phyloP scores from a whole-genome alignment of 35 echinoderm and acorn worm species.

The Lytechinus pictus region DNA sequence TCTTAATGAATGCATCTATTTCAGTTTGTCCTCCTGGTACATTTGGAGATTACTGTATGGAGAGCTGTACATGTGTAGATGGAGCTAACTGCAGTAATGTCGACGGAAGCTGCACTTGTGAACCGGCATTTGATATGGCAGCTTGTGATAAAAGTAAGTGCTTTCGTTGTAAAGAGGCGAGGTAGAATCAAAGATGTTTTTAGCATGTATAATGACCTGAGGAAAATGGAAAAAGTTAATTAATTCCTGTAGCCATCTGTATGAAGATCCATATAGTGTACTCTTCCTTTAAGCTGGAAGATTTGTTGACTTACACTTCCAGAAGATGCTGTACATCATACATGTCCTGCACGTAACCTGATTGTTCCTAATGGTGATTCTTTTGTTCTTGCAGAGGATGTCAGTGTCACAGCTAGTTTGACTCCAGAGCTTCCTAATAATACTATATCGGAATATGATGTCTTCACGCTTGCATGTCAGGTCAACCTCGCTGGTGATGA shows the following conservation, averaged over 20 bases:
- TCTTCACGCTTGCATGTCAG: neutral
- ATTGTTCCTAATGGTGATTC: no score
- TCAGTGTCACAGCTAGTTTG: neutral
- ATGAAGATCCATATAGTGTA: no score
- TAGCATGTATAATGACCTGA: no score
- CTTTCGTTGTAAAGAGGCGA: neutral
- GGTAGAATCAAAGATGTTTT: neutral
- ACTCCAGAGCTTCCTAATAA: neutral
- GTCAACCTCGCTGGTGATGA: neutral
- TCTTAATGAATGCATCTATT: neutral
- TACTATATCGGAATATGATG: neutral
- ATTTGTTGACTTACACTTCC: no score
- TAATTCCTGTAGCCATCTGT: no score
- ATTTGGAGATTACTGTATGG: neutral
- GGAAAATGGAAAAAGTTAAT: no score
- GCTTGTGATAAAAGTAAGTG: neutral
- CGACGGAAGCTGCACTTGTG: neutral
- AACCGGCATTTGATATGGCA: neutral
- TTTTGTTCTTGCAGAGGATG: neutral
- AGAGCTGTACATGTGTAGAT: neutral
- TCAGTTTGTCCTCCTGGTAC: neutral
- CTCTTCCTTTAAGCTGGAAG: no score
- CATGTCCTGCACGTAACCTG: no score
- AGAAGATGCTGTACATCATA: no score
- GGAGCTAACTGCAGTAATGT: neutral